Evolutionary conservation across 2,797 vertebrate species (phyloP), one percentile per base, ranked within the genome.

Genomic region (Crocidura indochinensis): DNA sequence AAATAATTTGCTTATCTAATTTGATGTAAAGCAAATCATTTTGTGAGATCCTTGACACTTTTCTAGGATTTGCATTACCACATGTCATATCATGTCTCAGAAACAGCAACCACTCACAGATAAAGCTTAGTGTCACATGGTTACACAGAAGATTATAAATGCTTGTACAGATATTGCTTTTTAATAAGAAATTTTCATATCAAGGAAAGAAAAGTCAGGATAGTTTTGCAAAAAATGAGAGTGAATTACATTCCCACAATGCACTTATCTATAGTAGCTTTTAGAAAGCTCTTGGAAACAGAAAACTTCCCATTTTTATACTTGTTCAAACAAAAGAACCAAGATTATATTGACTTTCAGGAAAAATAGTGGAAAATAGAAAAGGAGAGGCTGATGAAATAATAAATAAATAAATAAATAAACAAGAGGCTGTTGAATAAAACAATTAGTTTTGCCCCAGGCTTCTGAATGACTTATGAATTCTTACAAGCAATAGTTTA

Each of bases 401-500:
- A 97, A 97, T 96, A 97, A 95, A 94, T 96, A 98, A 98, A 38
- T 38, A 38, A 38, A 38, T 38, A 38, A 38, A 97, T 97, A 98
- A 97, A 97, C 95, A 97, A 97, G 87, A 75, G 89, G 95, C 93
- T 97, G 93, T 96, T 97, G 97, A 98, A 98, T 97, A 97, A 97
- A 98, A 98, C 96, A 98, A 97, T 98, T 97, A 98, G 93, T 96
- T 96, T 97, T 96, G 97, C 95, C 24, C 8, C 94, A 95, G 95
- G 95, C 96, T 96, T 93, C 96, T 91, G 88, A 94, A 90, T 96
- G 95, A 89, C 90, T 97, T 97, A 95, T 97, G 96, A 97, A 97
- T 97, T 97, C 96, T 98, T 98, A 97, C 97, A 96, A 96, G 95
- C 94, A 89, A 87, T 92, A 92, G 94, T 97, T 98, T 98, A 97